These are phyloP conservation scores for Enoplosus armatus DNA, from an alignment of 2,797 vertebrate species.

Conservation along the genomic window DNA sequence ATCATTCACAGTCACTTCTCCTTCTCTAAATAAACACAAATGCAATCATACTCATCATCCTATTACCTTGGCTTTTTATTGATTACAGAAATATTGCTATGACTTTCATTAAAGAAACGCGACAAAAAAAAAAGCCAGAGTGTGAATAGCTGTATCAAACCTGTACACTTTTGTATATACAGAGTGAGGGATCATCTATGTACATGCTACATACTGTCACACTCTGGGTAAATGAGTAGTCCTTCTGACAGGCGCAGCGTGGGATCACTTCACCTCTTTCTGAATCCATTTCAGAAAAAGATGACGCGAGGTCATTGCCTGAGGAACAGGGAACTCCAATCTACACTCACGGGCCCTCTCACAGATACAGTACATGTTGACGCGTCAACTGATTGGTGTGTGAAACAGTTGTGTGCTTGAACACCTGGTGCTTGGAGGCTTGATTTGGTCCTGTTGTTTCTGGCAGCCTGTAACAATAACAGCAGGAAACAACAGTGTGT, in stretches of 20 bases:
- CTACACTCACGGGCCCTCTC: slow-evolving; percentile 49
- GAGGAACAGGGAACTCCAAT: slow-evolving; percentile 37
- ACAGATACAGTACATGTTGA: slow-evolving; percentile 66
- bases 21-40: slow-evolving; percentile 61
- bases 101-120: slow-evolving; percentile 74
- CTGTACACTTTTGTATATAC: slow-evolving; percentile 79
- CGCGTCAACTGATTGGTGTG: slow-evolving; percentile 58
- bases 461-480: slow-evolving; percentile 57
- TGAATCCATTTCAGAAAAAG: slow-evolving; percentile 37
- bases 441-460: slow-evolving; percentile 65
- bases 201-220: slow-evolving; percentile 84
- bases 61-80: slow-evolving; percentile 77
- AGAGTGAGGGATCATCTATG: slow-evolving; percentile 77
- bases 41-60: slow-evolving; percentile 59
- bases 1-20: slow-evolving; percentile 75
- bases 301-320: slow-evolving; percentile 51
- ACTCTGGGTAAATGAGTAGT: slow-evolving; percentile 71
- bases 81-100: slow-evolving; percentile 85
- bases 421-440: slow-evolving; percentile 58
- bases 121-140: slow-evolving; percentile 63
- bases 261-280: slow-evolving; percentile 46
- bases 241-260: slow-evolving; percentile 51
- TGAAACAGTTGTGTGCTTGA: slow-evolving; percentile 77
- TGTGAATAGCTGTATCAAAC: slow-evolving; percentile 82
- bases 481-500: slow-evolving; percentile 57